Evolutionary conservation across 2,888 invertebrate genomes (phyloP), one percentile per base, ranked within the genome.

Genomic region (Melieria picta): DNA sequence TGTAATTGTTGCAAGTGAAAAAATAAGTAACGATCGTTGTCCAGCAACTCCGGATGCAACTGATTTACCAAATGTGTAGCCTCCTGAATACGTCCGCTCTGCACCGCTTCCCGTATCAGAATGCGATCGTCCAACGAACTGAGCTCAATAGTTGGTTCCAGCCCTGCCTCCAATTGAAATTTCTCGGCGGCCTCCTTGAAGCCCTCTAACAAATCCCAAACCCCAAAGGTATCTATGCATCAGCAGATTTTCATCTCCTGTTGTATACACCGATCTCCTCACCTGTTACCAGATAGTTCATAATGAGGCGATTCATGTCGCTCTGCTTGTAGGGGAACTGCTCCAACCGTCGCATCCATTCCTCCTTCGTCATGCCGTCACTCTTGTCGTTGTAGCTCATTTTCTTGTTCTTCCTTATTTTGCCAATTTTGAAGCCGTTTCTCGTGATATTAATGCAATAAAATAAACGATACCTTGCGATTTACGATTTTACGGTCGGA

Each of bases 271-370:
- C 5, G 30, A 7, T 68, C 45, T 30, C 61, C 76, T 73, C 88
- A 96, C 97, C 97, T 88, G 97, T 98, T 58, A 98, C 97, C 82
- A 99, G 90, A 88, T 99, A 99, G 88, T 99, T 98, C 98, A 99
- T 98, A 78, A 99, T 97, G 76, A 99, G 90, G 87, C 95, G 94
- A 87, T 99, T 98, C 95, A 99, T 97, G 81, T 96, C 95, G 57
- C 93, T 92, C 79, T 97, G 90, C 69, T 95, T 95, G 79, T 97
- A 92, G 80, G 95, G 94, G 77, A 92, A 87, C 75, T 85, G 84
- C 72, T 85, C 85, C 69, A 87, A 76, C 69, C 86, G 84, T 65
- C 81, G 76, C 72, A 86, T 74, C 87, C 87, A 87, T 74, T 87
- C 87, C 67, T 87, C 87, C 78, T 85, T 86, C 71, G 84, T 80